Evolutionary conservation across 1,140 invertebrate species (phyloP), one percentile per base, ranked within the genome.

Genomic region (Sarcophaga bullata): DNA sequence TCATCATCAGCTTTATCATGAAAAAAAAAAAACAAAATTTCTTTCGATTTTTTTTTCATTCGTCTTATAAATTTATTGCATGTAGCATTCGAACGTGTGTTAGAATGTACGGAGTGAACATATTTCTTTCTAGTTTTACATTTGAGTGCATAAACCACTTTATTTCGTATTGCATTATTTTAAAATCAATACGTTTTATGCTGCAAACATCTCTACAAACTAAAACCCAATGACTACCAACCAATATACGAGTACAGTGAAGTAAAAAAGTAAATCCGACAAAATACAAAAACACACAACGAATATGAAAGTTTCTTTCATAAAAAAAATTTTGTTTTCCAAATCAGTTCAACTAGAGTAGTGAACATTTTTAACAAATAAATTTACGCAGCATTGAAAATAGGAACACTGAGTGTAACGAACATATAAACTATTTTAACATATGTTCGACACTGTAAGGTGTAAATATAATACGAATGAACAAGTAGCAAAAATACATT

Each of bases 151-250:
- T 68, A 68, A 68, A 68, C 62, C 17, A 68, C 62, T 68, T 68
- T 68, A 68, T 68, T 68, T 68, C 62, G 62, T 68, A 68, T 68
- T 68, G 62, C n/a, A 68, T 68, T 68, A 68, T 68, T 68, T 68
- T 68, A 68, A 68, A 68, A 68, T 68, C 62, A 68, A 68, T 68
- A 68, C 62, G 62, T 68, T 68, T 68, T 68, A 68, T 19, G n/a
- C 62, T 17, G 19, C 17, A 68, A 19, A 6, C 62, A 68, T 3
- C n/a, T 3, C n/a, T 11, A 58, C 54, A 37, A 37, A 58, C 54
- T 58, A 11, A 9, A 15, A 58, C 54, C 25, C 1, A 2, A 37
- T 37, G 25, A 37, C 25, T 37, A 37, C 25, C 25, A 37, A 37
- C 25, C 25, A 37, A 37, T 37, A 37, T 37, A 37, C n/a, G n/a